Evolutionary conservation across 30 jellyfish, hydroid and myxozoan species (phyloP), one percentile per base, ranked within the genome.

Genomic region (Hydra vulgaris): DNA sequence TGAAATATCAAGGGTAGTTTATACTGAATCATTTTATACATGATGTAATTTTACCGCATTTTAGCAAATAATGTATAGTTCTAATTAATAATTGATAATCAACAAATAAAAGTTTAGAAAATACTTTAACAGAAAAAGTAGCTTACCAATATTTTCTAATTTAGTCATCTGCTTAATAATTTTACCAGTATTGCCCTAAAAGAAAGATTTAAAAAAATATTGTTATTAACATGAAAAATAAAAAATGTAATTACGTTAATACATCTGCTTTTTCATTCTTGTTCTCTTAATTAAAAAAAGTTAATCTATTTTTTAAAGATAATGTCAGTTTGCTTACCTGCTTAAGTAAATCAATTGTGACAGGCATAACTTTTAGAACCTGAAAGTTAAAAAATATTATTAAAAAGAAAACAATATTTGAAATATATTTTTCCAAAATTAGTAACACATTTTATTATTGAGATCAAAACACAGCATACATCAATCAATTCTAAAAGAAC

Each of bases 171-270:
- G 92, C 76, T 89, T 89, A 23, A 89, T 73, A 18, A 89, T 71
- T 69, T 89, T 89, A 15, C 97, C 97, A 76, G 97, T 89, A 68
- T 89, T 85, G 0, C 97, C 97, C 93, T 88, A 70, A 8, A 21
- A 66, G 71, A 27, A 70, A 56, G 54, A n/a, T 20, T 18, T 27
- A 21, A 71, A 18, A 15, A 15, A 0, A n/a, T 78, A 17, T 25
- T 21, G 21, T 12, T 12, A 78, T 17, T 56, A 78, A 18, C n/a
- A 26, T n/a, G n/a, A 25, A 17, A 26, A 17, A 74, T 21, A 17
- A 25, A 74, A 21, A 12, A 56, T 17, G 71, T 56, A 15, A 15
- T 15, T 56, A 56, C n/a, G 18, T 26, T 24, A 67, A 74, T 1
- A 19, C 18, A 40, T 5, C 25, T n/a, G n/a, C n/a, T n/a, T n/a